Percentiles rank a stretch among this genome's conserved stretches.
Evolutionary conservation across 2,888 invertebrate genomes (phyloP).

Genomic region (Zygogramma bicolorata): DNA sequence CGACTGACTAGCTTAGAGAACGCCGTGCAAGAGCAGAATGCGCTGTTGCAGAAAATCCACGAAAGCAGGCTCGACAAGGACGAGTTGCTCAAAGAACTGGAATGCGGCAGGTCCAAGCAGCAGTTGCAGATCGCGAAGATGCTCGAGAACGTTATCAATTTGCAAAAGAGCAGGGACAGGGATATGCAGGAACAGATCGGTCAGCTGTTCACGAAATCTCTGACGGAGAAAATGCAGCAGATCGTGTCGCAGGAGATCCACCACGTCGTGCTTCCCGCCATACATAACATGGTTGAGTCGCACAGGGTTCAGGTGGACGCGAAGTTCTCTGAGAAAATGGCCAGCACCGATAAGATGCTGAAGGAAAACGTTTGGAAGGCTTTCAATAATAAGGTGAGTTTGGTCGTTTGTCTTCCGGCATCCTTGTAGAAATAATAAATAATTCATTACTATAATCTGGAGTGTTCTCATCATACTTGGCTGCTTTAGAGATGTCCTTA

Average conservation of each 20-base stretch:
- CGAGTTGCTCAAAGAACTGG: conserved; percentile 61
- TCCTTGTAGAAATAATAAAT: no score
- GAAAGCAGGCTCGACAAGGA: conserved; percentile 57
- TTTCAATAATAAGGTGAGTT: conserved; percentile 80
- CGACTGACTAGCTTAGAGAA: conserved; percentile 59
- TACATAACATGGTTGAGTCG: conserved; percentile 79
- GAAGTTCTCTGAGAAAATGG: conserved; percentile 80
- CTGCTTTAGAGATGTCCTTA: no score
- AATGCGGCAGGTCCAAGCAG: conserved; percentile 61
- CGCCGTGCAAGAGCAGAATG: conserved; percentile 60
- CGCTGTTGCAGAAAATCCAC: conserved; percentile 59
- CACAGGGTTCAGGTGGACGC: conserved; percentile 80
- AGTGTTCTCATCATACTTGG: no score
- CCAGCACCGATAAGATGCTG: conserved; percentile 79
- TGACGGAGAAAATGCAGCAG: conserved; percentile 70
- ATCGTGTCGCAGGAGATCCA: conserved; percentile 72
- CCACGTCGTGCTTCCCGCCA: conserved; percentile 69
- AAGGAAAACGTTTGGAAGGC: conserved; percentile 85
- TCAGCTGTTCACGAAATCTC: conserved; percentile 64
- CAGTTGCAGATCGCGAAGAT: conserved; percentile 63
- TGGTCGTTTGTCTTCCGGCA: neutral
- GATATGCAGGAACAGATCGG: conserved; percentile 70
- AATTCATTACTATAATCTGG: no score
- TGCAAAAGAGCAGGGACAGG: conserved; percentile 67
- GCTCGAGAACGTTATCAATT: conserved; percentile 61